Conservation (phyloP, 2,888 invertebrate genomes). For the Tholera decimalis region DNA sequence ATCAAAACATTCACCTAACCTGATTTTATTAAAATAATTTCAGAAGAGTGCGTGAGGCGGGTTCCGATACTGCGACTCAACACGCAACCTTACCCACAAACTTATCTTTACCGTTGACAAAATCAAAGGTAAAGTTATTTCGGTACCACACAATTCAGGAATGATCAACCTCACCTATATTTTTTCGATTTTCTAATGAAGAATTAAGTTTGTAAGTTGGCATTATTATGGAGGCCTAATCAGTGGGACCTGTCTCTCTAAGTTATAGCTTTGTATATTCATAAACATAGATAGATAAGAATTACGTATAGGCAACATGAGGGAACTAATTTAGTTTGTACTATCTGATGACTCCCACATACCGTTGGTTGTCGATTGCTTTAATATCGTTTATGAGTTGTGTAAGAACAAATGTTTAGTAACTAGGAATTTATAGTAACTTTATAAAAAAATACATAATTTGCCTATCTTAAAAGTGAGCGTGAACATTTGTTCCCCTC, state of each 20-base stretch:
- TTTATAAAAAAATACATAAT: too few species aligned
- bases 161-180: conserved; percentile 41
- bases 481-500: too few species aligned
- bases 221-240: conserved; percentile 80
- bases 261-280: conserved; percentile 80
- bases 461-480: too few species aligned
- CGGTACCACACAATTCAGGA: conserved; percentile 56
- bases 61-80: conserved; percentile 80
- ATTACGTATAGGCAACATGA: conserved; percentile 75
- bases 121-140: conserved; percentile 56
- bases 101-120: conserved; percentile 68
- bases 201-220: conserved; percentile 46
- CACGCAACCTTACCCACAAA: conserved; percentile 81
- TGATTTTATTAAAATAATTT: conserved; percentile 90
- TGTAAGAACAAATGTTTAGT: conserved; percentile 5
- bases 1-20: conserved; percentile 87
- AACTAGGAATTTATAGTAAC: conserved; percentile 1
- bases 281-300: conserved; percentile 81
- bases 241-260: conserved; percentile 83
- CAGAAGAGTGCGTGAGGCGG: conserved; percentile 87
- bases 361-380: conserved; percentile 40
- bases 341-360: conserved; percentile 65
- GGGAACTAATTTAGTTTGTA: conserved; percentile 78
- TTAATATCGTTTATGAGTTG: conserved; percentile 45
- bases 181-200: conserved; percentile 19